Evolutionary conservation across 2,888 invertebrate genomes (phyloP).

Genomic region (Drosophila koepferae): DNA sequence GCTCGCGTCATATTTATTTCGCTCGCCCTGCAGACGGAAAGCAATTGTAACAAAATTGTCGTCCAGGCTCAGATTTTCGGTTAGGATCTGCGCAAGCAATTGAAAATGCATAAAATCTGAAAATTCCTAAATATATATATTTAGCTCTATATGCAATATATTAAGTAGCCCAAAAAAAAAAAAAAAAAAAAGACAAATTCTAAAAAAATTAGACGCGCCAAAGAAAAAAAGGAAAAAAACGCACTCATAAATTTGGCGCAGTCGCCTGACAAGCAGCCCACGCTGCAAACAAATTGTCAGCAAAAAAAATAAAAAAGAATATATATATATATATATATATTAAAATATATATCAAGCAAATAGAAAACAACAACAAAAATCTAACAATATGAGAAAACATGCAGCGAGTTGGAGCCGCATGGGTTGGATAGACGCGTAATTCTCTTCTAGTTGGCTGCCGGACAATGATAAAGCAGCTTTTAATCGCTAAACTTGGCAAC

Average conservation of each 20-base stretch:
- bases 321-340: conserved; percentile 6
- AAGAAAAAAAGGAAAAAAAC: conserved; percentile 43
- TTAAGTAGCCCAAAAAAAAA: conserved; percentile 35
- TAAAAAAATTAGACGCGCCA: conserved; percentile 58
- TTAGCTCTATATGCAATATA: conserved; percentile 19
- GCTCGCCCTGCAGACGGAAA: conserved; percentile 27
- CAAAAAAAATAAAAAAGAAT: conserved; percentile 27
- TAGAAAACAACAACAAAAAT: background rate
- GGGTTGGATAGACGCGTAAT: conserved; percentile 21
- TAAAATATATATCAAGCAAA: conserved; percentile 17
- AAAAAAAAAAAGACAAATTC: conserved; percentile 13
- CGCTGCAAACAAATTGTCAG: conserved; percentile 56
- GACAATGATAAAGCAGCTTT: conserved; percentile 84
- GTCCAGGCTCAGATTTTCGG: conserved; percentile 34
- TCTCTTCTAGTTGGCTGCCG: conserved; percentile 52
- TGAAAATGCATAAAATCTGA: conserved; percentile 71
- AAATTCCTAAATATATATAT: conserved; percentile 1
- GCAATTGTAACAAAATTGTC: background rate
- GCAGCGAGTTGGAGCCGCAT: conserved; percentile 20
- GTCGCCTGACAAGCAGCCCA: conserved; percentile 65
- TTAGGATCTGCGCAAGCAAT: conserved; percentile 48
- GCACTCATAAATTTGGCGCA: conserved; percentile 74
- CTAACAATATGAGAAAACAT: conserved; percentile 47
- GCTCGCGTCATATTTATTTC: conserved; percentile 64
- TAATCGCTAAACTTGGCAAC: conserved; percentile 85